These are phyloP conservation scores for Drosophila truncata DNA, from an alignment of 1,140 invertebrate genomes.

Conservation along the genomic window DNA sequence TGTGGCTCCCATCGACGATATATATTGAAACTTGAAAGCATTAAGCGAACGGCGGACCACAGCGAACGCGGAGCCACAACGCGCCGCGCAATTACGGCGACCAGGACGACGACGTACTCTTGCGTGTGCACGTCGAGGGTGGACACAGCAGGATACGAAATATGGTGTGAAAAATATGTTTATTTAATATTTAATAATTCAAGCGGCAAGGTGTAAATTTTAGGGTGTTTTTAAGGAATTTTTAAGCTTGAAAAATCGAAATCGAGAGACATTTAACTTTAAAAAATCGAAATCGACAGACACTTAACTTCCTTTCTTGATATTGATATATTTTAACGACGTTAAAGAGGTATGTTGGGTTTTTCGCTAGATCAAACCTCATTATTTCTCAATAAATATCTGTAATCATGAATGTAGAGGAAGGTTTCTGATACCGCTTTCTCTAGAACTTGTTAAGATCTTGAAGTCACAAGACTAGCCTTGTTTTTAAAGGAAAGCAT, in stretches of 20 bases:
- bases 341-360: no score
- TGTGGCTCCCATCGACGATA: constrained; percentile 41
- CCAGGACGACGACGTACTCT: constrained; percentile 4
- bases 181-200: neutral
- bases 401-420: no score
- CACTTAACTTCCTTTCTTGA: neutral
- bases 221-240: neutral
- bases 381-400: no score
- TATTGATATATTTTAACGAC: no score
- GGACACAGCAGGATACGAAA: constrained; percentile 3
- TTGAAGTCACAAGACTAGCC: neutral
- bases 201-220: no score
- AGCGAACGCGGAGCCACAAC: constrained; percentile 24
- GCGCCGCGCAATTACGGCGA: constrained; percentile 48
- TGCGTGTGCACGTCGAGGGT: constrained; percentile 13
- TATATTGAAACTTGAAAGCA: constrained; percentile 56
- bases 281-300: no score
- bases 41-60: constrained; percentile 30
- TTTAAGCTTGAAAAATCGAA: accelerated
- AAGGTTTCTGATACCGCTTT: no score
- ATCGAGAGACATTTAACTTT: no score
- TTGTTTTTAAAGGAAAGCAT: neutral
- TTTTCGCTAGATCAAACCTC: no score
- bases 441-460: no score
- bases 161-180: no score